Conservation (phyloP, 2,888 invertebrate species). For the Volucella inflata region DNA sequence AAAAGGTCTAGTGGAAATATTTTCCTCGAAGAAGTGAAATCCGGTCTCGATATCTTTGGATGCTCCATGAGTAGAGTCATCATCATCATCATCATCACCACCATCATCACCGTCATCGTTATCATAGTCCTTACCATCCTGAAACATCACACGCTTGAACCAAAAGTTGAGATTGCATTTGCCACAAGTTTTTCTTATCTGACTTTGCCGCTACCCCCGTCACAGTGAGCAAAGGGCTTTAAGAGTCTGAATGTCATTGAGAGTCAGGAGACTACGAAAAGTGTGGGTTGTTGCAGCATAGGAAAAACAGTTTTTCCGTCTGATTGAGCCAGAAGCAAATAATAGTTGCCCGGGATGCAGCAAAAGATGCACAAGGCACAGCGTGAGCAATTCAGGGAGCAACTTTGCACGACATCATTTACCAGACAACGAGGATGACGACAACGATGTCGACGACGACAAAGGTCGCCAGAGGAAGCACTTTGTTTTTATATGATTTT, state of each 20-base stretch:
- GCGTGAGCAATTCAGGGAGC: constrained; percentile 38
- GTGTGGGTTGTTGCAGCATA: no score
- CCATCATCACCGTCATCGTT: constrained; percentile 7
- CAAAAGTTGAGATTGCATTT: constrained; percentile 72
- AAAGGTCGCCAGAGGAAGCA: constrained; percentile 63
- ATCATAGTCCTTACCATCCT: constrained; percentile 10
- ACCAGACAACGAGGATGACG: constrained; percentile 34
- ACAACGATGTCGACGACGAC: constrained; percentile 22
- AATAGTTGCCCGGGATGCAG: constrained; percentile 34
- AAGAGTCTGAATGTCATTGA: constrained; percentile 9
- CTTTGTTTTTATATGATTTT: constrained; percentile 69
- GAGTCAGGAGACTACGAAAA: constrained; percentile 1
- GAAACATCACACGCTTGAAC: constrained; percentile 59
- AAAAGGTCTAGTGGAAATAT: constrained; percentile 39
- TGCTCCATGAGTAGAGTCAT: constrained; percentile 59
- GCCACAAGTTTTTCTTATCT: constrained; percentile 73
- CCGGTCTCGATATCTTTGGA: constrained; percentile 49
- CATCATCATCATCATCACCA: constrained; percentile 57
- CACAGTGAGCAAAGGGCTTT: not conserved
- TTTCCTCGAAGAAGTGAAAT: constrained; percentile 40
- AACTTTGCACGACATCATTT: constrained; percentile 64
- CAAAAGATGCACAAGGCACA: constrained; percentile 24
- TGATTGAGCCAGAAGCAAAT: constrained; percentile 68
- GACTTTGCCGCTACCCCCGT: not conserved
- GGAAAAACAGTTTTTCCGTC: constrained; percentile 62